These are phyloP conservation scores for Balaeniceps rex DNA, from an alignment of 2,113 vertebrate species.

Conservation along the genomic window DNA sequence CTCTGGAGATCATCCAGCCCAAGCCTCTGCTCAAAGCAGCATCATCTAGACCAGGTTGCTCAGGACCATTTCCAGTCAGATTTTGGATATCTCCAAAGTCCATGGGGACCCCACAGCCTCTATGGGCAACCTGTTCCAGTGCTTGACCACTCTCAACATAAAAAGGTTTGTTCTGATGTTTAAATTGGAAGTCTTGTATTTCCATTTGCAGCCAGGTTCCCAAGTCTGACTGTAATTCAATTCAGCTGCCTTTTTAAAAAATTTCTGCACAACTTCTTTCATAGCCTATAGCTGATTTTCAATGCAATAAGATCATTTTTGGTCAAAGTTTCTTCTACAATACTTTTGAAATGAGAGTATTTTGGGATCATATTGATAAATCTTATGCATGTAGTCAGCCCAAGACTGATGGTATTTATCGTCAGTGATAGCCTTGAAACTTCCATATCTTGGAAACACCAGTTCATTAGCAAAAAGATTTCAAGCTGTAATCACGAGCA, in stretches of 20 bases:
- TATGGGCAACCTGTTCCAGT: neutral
- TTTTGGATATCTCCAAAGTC: fast-evolving
- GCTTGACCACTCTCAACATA: neutral
- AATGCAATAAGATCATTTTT: neutral
- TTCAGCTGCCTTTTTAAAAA: neutral
- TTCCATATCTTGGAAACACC: neutral
- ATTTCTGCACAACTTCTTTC: neutral
- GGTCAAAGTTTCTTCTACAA: neutral
- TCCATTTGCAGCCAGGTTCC: neutral
- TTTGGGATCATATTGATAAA: neutral
- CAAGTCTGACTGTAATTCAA: neutral
- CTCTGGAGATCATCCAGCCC: neutral
- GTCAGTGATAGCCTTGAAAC: neutral
- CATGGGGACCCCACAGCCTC: neutral
- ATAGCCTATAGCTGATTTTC: neutral
- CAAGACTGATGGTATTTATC: neutral
- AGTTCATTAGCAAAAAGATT: neutral
- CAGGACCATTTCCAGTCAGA: neutral
- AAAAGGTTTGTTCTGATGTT: neutral
- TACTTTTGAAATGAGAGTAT: neutral
- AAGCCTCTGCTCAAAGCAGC: neutral
- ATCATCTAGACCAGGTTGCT: neutral
- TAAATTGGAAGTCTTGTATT: neutral
- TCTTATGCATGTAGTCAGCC: neutral
- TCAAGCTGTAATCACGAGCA: neutral